Conservation (phyloP, 2,888 invertebrate genomes). For the Sinopyrophorus schimmeli region DNA sequence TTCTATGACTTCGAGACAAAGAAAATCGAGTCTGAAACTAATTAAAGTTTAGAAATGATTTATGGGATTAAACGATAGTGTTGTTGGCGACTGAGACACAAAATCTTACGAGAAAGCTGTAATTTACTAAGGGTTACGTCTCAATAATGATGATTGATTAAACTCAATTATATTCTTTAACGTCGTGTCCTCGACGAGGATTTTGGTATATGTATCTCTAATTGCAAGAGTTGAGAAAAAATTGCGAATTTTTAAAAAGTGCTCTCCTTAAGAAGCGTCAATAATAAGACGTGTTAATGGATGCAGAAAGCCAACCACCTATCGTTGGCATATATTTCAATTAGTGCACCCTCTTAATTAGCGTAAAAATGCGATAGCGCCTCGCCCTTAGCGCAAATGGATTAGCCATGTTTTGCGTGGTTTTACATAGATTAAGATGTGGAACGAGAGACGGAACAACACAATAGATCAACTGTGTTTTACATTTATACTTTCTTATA, state of each 20-base stretch:
- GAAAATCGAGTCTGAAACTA: no score
- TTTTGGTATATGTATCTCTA: no score
- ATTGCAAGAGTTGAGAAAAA: no score
- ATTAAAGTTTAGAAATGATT: conserved; percentile 38
- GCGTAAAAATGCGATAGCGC: conserved; percentile 41
- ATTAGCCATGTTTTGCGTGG: conserved; percentile 43
- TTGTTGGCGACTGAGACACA: conserved; percentile 24
- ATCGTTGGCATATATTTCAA: conserved; percentile 48
- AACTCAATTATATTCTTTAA: conserved; percentile 30
- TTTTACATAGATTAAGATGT: conserved; percentile 42
- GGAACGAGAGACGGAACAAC: conserved; percentile 25
- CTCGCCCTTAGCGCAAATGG: conserved; percentile 43
- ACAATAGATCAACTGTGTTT: conserved; percentile 4
- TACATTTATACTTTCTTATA: no score
- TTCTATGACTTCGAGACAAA: no score
- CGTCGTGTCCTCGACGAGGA: conserved; percentile 28
- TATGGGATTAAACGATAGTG: conserved; percentile 37
- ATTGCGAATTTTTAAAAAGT: conserved; percentile 8
- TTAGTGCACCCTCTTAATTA: conserved; percentile 47
- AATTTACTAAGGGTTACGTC: conserved; percentile 32
- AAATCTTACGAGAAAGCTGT: conserved; percentile 27
- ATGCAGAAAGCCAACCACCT: conserved; percentile 35
- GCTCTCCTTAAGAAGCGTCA: conserved; percentile 27
- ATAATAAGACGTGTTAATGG: conserved; percentile 39
- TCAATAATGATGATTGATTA: conserved; percentile 38